A percentile compares a stretch with the other conserved stretches of the same genome.
Evolutionary conservation across 1,140 invertebrate species (phyloP).

Genomic region (Drosophila navojoa): DNA sequence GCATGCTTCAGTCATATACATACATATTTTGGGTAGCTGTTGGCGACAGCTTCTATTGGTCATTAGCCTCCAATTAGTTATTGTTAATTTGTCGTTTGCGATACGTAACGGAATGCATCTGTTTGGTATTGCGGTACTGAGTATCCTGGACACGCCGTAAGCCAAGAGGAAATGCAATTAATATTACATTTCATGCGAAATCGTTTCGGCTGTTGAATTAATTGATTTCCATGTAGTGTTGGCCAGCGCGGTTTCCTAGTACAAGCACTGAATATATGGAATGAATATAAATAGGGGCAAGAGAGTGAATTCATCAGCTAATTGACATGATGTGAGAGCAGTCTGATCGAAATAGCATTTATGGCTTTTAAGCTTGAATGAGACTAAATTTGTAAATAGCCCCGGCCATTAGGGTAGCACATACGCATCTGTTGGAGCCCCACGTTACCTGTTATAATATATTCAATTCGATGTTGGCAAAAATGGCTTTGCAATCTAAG

Average conservation of each 20-base stretch:
- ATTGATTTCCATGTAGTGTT: constrained; percentile 13
- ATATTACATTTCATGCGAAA: constrained; percentile 21
- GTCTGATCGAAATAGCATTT: too few relatives aligned
- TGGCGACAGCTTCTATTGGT: constrained; percentile 49
- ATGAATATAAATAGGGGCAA: background rate
- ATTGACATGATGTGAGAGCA: too few relatives aligned
- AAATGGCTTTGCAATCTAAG: background rate
- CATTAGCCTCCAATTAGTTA: constrained; percentile 75
- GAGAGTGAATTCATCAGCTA: too few relatives aligned
- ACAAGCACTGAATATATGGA: background rate
- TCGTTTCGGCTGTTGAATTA: constrained; percentile 6
- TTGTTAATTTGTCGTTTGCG: constrained; percentile 74
- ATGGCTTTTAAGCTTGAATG: too few relatives aligned
- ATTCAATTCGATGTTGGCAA: too few relatives aligned
- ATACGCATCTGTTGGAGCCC: too few relatives aligned
- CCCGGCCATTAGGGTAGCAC: too few relatives aligned
- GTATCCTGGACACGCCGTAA: constrained; percentile 18
- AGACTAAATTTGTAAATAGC: too few relatives aligned
- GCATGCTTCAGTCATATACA: background rate
- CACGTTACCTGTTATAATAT: too few relatives aligned
- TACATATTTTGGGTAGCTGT: constrained; percentile 30
- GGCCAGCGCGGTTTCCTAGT: constrained; percentile 2
- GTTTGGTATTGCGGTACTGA: constrained; percentile 29
- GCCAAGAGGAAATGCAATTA: constrained; percentile 36
- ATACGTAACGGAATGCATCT: constrained; percentile 19